Conservation (phyloP, 2,113 vertebrate genomes). For the Callorhinus ursinus region DNA sequence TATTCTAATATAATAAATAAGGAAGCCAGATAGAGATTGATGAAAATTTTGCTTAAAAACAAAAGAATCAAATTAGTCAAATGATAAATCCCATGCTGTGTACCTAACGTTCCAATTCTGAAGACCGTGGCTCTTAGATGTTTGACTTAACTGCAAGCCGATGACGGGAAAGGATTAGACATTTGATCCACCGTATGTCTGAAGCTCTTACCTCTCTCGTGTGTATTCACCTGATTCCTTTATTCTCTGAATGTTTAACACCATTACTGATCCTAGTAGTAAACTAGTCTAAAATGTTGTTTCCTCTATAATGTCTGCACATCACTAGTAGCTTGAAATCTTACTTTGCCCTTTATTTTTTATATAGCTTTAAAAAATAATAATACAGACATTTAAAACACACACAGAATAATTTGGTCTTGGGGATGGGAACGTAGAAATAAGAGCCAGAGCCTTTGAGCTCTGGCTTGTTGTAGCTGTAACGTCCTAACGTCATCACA, state of each 20-base stretch:
- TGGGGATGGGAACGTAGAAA: rapidly evolving
- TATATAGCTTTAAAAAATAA: conserved; percentile 40
- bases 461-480: neutral
- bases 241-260: neutral
- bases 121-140: neutral
- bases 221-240: neutral
- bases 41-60: neutral
- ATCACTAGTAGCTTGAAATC: neutral
- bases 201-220: too few species aligned
- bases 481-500: neutral
- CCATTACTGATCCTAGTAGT: neutral
- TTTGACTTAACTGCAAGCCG: neutral
- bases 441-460: rapidly evolving
- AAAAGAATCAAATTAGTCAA: neutral
- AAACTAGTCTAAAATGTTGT: neutral
- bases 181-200: rapidly evolving
- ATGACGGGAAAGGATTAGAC: neutral
- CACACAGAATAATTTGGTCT: neutral
- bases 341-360: neutral
- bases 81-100: neutral
- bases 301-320: neutral
- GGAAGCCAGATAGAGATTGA: neutral
- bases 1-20: neutral
- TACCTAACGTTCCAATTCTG: neutral
- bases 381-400: neutral